Conservation (phyloP, 37 sponge, comb jelly and placozoan genomes). For the Spongia lamella region DNA sequence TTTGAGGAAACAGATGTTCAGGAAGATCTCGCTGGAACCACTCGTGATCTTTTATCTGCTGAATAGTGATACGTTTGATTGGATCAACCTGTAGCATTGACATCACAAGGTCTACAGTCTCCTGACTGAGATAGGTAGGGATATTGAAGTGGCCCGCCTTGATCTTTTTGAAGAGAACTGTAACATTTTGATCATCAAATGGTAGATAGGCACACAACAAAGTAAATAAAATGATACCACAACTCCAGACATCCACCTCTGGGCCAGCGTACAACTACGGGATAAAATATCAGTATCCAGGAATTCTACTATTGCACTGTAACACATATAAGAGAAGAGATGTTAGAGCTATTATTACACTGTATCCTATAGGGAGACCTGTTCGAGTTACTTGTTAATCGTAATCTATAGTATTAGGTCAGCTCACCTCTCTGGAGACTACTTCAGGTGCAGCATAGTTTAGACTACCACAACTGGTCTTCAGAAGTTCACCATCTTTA, state of each 20-base stretch:
- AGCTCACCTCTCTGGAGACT: slow-evolving; percentile 81
- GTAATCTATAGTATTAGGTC: too few relatives aligned
- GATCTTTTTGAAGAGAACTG: slow-evolving; percentile 89
- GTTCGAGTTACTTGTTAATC: too few relatives aligned
- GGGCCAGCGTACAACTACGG: slow-evolving; percentile 49
- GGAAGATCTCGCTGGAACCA: slow-evolving; percentile 82
- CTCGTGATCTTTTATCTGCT: slow-evolving; percentile 68
- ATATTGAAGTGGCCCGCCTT: slow-evolving; percentile 80
- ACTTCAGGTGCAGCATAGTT: slow-evolving; percentile 99
- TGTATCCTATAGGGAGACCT: too few relatives aligned
- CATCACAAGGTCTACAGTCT: slow-evolving; percentile 65
- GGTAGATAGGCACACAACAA: slow-evolving; percentile 91
- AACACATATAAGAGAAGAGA: too few relatives aligned
- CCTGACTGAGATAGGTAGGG: slow-evolving; percentile 68
- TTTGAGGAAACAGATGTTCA: slow-evolving; percentile 73
- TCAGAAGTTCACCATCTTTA: slow-evolving; percentile 94
- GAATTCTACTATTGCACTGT: too few relatives aligned
- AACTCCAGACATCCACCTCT: slow-evolving; percentile 98
- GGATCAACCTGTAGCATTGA: slow-evolving; percentile 93
- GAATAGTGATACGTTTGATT: slow-evolving; percentile 80
- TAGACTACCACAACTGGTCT: slow-evolving; percentile 93
- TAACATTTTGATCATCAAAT: slow-evolving; percentile 91
- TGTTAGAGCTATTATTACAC: too few relatives aligned
- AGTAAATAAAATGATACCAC: slow-evolving; percentile 95
- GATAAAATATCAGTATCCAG: too few relatives aligned